Evolutionary conservation across 2,113 vertebrate genomes (phyloP).

Genomic region (Peromyscus californicus): DNA sequence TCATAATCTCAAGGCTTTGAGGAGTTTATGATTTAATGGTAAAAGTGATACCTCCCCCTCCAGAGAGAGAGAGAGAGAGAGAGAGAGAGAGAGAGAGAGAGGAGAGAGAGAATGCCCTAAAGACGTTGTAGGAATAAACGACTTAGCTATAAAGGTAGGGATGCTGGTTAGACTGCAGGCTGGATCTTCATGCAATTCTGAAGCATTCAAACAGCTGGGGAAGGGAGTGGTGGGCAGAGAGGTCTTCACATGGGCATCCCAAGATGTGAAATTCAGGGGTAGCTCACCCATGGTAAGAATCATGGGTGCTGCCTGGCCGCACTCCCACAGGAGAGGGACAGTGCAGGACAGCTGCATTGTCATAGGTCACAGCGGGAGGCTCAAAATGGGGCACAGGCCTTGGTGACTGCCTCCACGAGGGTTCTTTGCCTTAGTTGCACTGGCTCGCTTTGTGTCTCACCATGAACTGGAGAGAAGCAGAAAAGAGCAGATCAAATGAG

Average conservation of each 20-base stretch:
- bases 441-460: not conserved
- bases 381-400: not conserved
- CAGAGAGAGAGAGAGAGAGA: not conserved
- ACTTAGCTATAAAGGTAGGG: not conserved
- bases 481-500: not conserved
- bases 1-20: not conserved
- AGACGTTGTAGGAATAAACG: not conserved
- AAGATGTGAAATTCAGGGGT: not conserved
- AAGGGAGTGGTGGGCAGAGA: not conserved
- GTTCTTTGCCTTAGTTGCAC: not conserved
- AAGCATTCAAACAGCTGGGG: not conserved
- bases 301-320: not conserved
- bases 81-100: too few relatives aligned
- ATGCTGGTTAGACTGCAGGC: not conserved
- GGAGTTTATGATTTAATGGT: not conserved
- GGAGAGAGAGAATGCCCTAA: too few relatives aligned
- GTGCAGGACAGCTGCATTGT: fast-evolving
- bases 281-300: not conserved
- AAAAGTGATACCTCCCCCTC: too few relatives aligned
- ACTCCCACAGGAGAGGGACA: too few relatives aligned
- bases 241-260: not conserved
- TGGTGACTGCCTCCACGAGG: fast-evolving
- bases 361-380: not conserved
- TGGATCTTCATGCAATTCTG: not conserved
- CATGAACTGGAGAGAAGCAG: not conserved